Percentiles rank a stretch among this genome's conserved stretches.
Conservation (phyloP, 2,113 vertebrate genomes). For the Halichoeres trimaculatus region DNA sequence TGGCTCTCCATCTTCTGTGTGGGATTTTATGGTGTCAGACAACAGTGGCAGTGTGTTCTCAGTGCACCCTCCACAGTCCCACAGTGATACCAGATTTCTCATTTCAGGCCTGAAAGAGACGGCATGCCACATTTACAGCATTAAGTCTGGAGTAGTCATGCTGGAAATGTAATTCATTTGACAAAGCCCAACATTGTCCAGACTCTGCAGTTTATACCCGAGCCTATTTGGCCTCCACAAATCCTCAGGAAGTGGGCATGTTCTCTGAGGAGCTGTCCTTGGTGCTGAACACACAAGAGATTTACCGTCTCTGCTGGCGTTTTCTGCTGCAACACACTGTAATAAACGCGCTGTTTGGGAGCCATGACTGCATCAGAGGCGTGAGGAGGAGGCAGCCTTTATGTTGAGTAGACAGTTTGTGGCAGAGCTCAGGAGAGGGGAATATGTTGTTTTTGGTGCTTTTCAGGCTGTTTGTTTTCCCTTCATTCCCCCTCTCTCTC, state of each 20-base stretch:
- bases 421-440: slow-evolving; percentile 25
- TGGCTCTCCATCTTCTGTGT: slow-evolving; percentile 21
- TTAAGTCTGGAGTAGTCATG: slow-evolving; percentile 58
- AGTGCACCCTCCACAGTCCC: slow-evolving; percentile 20
- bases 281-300: slow-evolving; percentile 60
- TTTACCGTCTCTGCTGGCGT: slow-evolving; percentile 32
- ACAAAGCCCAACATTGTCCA: slow-evolving; percentile 60
- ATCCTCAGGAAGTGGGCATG: slow-evolving; percentile 54
- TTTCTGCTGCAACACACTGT: slow-evolving; percentile 32
- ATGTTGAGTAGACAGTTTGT: slow-evolving; percentile 43
- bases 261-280: slow-evolving; percentile 62
- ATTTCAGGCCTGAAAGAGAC: slow-evolving; percentile 42
- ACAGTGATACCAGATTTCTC: slow-evolving; percentile 35
- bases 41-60: slow-evolving; percentile 45
- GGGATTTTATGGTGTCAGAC: slow-evolving; percentile 41
- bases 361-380: slow-evolving; percentile 39
- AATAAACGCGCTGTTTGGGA: slow-evolving; percentile 38
- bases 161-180: slow-evolving; percentile 62
- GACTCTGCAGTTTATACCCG: slow-evolving; percentile 48
- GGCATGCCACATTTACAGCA: slow-evolving; percentile 48
- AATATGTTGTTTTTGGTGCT: slow-evolving; percentile 20
- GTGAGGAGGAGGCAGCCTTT: slow-evolving; percentile 38
- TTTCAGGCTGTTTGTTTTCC: slow-evolving; percentile 4
- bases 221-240: slow-evolving; percentile 56
- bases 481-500: slow-evolving; percentile 1